Percentiles rank a stretch among this genome's conserved stretches.
phyloP scores from a whole-genome alignment of 2,797 vertebrate species.

The Hypotaenidia philippensis region DNA sequence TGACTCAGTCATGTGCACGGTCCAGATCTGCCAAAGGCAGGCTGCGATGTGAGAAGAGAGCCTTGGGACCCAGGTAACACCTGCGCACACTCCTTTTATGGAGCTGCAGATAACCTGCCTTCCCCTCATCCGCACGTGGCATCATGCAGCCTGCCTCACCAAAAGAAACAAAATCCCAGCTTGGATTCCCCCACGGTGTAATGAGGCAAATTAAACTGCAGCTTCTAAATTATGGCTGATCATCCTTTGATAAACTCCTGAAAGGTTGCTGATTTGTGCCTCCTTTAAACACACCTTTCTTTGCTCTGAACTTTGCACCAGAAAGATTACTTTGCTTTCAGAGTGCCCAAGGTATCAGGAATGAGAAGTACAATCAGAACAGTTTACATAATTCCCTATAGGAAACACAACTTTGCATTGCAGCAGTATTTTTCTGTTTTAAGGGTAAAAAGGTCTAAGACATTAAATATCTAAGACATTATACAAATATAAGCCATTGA shows the following conservation, averaged over 20 bases:
- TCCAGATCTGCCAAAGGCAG: neutral
- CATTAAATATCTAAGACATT: neutral
- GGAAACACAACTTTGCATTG: neutral
- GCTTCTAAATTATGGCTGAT: neutral
- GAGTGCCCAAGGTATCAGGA: neutral
- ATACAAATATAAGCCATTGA: neutral
- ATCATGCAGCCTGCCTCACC: accelerated
- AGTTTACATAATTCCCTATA: neutral
- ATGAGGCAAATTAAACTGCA: neutral
- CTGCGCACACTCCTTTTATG: accelerated
- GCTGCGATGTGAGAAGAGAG: neutral
- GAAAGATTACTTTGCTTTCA: neutral
- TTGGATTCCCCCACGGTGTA: neutral
- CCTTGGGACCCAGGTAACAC: neutral
- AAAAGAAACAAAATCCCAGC: neutral
- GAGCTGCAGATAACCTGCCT: neutral
- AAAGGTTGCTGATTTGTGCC: neutral
- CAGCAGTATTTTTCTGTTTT: neutral
- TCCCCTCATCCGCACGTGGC: neutral
- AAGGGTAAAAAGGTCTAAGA: neutral
- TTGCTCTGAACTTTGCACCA: slow-evolving; percentile 53
- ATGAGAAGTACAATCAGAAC: neutral
- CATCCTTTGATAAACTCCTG: neutral
- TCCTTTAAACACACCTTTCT: slow-evolving; percentile 50
- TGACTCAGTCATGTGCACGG: neutral